Base-by-base conservation (phyloP, 2,888 invertebrate species). In the Drosophila helvetica region DNA sequence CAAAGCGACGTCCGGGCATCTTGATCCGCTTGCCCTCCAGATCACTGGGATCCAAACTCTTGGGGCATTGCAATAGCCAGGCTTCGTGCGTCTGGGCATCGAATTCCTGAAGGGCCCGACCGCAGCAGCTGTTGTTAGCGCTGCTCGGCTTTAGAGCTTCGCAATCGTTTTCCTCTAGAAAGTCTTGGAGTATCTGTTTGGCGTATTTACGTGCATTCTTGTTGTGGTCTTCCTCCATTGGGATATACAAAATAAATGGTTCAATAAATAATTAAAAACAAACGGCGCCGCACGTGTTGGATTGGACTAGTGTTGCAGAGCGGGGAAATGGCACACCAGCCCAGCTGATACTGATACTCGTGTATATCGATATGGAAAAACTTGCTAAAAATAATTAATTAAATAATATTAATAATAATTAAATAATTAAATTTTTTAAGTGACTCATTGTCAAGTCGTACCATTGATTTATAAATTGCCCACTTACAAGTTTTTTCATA, bases 51-150 rank as follows among this genome's bases (percentile, higher is more conserved):
- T 79, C 58, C 30, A 73, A 59, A 9, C 68, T 60, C 51, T 66
- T 77, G 17, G 82, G 77, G n/a, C 88, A 85, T n/a, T 79, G 82
- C 27, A 82, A 7, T 9, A 82, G 6, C 86, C 85, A 87, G 7
- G 66, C 88, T 1, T 82, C 82, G 12, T 85, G 74, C 0, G 54
- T 48, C 0, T 62, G 66, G 1, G 25, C 18, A 47, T 87, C 70
- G 18, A 79, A 87, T 0, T 62, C 2, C 1, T 67, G 46, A 1
- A 87, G 7, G 6, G 25, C 52, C 1, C 43, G 27, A 6, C 59
- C 50, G 18, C 67, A 61, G 8, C 80, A 70, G 3, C 12, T 56
- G 3, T 12, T 42, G 0, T 25, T 27, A 1, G 57, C 19, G 0
- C 2, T 0, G 4, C 30, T 46, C 5, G 63, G 6, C 3, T 38